Percentiles rank a stretch among this genome's conserved stretches.
phyloP scores from a whole-genome alignment of 2,797 vertebrate genomes.

The Tokudaia muenninki region DNA sequence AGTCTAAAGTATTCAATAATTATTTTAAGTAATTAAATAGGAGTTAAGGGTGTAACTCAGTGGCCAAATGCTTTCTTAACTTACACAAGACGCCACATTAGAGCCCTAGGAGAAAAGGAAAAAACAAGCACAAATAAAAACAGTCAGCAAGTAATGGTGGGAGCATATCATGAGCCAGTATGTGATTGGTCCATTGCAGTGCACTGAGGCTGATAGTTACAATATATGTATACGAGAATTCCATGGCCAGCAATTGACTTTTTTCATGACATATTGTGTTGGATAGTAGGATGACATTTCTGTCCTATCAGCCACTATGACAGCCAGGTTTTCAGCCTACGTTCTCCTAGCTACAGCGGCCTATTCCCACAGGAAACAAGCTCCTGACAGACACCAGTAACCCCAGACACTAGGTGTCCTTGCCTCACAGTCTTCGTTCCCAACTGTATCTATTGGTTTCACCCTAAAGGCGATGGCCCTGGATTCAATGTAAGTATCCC shows the following conservation, averaged over 20 bases:
- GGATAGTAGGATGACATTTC: neutral
- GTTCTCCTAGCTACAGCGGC: neutral
- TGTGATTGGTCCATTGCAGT: neutral
- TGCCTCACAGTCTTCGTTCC: neutral
- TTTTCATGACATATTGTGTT: neutral
- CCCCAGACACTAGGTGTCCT: neutral
- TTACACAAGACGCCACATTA: neutral
- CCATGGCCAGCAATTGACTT: neutral
- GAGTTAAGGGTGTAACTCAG: neutral
- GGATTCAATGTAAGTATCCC: neutral
- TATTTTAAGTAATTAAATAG: neutral
- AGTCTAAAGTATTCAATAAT: neutral
- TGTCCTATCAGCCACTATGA: neutral
- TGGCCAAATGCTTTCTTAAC: neutral
- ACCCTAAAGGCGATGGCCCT: neutral
- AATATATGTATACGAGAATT: fast-evolving
- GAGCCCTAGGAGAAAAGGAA: neutral
- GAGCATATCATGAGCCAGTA: neutral
- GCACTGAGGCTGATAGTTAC: neutral
- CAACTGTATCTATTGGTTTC: neutral
- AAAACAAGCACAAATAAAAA: neutral
- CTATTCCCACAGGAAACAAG: neutral
- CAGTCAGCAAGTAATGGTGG: neutral
- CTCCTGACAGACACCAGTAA: too few species aligned
- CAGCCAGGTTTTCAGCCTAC: neutral